These are phyloP conservation scores for Dioctria rufipes DNA, from an alignment of 2,888 invertebrate genomes.

Conservation along the genomic window DNA sequence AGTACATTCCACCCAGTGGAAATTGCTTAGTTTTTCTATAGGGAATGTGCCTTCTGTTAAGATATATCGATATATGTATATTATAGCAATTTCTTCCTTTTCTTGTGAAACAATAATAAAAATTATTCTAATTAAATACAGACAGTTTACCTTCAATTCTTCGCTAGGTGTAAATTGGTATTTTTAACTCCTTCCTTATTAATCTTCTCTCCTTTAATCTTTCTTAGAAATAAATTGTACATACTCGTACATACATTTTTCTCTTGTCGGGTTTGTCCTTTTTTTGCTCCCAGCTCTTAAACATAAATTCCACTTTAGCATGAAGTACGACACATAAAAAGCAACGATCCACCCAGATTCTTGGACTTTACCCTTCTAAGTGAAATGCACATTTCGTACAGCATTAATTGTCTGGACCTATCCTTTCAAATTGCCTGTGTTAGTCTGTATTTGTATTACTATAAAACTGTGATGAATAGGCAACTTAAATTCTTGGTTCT, in stretches of 20 bases:
- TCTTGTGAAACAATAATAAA: background rate
- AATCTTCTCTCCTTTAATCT: background rate
- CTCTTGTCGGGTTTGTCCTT: constrained; percentile 1
- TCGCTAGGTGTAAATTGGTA: background rate
- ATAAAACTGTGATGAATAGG: background rate
- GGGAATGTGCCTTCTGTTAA: too few species aligned
- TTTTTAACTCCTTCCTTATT: background rate
- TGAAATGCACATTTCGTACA: background rate
- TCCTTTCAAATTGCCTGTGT: background rate
- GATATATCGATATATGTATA: too few species aligned
- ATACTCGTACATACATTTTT: background rate
- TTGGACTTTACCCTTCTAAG: constrained; percentile 4
- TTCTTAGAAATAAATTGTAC: background rate
- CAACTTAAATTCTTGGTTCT: background rate
- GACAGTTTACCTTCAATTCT: background rate
- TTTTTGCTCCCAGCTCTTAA: background rate
- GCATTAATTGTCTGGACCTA: background rate
- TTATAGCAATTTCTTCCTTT: too few species aligned
- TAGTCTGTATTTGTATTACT: background rate
- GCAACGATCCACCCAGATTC: background rate
- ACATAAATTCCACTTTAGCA: too few species aligned
- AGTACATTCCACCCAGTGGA: too few species aligned
- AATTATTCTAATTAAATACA: background rate
- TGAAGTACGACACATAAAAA: background rate
- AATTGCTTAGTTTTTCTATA: too few species aligned